Evolutionary conservation across 2,888 invertebrate genomes (phyloP).

Genomic region (Clivina fossor): DNA sequence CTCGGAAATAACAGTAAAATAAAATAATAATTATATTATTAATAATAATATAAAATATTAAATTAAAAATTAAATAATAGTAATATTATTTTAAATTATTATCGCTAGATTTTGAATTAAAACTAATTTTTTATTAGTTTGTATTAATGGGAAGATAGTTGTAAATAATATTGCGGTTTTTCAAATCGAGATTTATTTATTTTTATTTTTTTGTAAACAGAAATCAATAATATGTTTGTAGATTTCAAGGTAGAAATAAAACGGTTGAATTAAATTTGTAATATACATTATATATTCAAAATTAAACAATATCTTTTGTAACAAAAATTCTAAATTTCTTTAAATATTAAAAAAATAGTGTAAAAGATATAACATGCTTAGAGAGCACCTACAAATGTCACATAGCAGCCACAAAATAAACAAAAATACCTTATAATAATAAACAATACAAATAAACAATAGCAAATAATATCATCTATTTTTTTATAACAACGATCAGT

Average conservation of each 20-base stretch:
- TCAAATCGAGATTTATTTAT: too few species aligned
- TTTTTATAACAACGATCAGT: slow-evolving; percentile 48
- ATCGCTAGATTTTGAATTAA: too few species aligned
- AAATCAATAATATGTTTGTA: too few species aligned
- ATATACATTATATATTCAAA: slow-evolving; percentile 49
- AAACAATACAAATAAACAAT: slow-evolving; percentile 54
- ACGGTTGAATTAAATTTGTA: slow-evolving; percentile 33
- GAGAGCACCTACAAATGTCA: slow-evolving; percentile 44
- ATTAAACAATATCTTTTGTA: slow-evolving; percentile 49
- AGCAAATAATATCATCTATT: slow-evolving; percentile 43
- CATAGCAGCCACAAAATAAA: slow-evolving; percentile 32
- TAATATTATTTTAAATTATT: too few species aligned
- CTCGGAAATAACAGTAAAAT: too few species aligned
- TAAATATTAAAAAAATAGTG: slow-evolving; percentile 49
- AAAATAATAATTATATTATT: too few species aligned
- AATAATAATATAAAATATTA: too few species aligned
- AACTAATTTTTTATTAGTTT: too few species aligned
- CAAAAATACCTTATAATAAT: slow-evolving; percentile 48
- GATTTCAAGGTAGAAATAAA: not conserved
- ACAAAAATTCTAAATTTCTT: slow-evolving; percentile 49
- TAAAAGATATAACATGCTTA: slow-evolving; percentile 46
- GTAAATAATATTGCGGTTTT: too few species aligned
- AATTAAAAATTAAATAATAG: too few species aligned
- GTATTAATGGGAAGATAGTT: too few species aligned
- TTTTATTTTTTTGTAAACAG: too few species aligned